phyloP scores from a whole-genome alignment of 2,888 invertebrate species.

The Crematogaster levior region DNA sequence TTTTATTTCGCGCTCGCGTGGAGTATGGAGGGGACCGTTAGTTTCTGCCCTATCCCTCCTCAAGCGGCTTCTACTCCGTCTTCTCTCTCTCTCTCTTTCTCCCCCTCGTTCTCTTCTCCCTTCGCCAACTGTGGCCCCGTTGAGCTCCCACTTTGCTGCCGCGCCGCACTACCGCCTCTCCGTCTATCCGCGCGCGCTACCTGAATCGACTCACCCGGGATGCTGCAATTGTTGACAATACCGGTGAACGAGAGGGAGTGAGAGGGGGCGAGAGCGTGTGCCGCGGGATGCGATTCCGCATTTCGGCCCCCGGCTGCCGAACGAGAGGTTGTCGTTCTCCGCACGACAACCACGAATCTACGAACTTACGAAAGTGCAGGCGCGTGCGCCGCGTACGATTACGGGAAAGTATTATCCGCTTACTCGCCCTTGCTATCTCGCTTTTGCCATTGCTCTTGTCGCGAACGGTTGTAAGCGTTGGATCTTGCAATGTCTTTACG shows the following conservation, averaged over 20 bases:
- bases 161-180: constrained; percentile 66
- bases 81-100: constrained; percentile 21
- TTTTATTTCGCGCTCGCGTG: constrained; percentile 80
- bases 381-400: constrained; percentile 67
- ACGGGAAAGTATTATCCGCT: background rate
- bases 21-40: constrained; percentile 76
- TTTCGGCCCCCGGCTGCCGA: constrained; percentile 74
- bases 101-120: constrained; percentile 10
- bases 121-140: constrained; percentile 60
- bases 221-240: constrained; percentile 84
- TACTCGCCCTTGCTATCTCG: background rate
- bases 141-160: constrained; percentile 69
- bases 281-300: constrained; percentile 70
- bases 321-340: constrained; percentile 67
- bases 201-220: constrained; percentile 79
- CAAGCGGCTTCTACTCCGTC: constrained; percentile 10
- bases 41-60: constrained; percentile 78
- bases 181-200: constrained; percentile 72
- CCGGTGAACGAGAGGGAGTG: constrained; percentile 72
- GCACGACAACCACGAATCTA: background rate
- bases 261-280: constrained; percentile 59
- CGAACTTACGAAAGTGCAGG: constrained; percentile 54
- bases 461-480: background rate
- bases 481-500: background rate
- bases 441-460: background rate